Conservation (phyloP, 2,113 vertebrate genomes). For the Trochalopteron elliotii region DNA sequence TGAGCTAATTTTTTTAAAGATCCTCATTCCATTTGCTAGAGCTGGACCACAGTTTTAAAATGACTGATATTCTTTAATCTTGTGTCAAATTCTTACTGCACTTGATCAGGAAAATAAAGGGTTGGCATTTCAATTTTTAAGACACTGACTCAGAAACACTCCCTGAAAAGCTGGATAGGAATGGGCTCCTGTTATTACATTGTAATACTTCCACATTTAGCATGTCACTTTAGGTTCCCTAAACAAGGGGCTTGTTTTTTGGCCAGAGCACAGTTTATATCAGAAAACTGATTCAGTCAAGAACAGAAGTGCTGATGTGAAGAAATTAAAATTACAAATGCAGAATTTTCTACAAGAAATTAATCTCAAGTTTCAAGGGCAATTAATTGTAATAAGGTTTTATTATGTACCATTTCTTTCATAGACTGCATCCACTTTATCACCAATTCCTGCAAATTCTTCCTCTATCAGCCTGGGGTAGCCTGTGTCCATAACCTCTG, state of each 20-base stretch:
- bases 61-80: not conserved
- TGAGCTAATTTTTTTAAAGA: not conserved
- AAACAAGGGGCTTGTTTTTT: not conserved
- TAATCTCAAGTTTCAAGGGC: not conserved
- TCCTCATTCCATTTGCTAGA: not conserved
- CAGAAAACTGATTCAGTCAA: not conserved
- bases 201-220: not conserved
- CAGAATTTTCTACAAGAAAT: not conserved
- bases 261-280: not conserved
- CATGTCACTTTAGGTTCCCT: not conserved
- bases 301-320: not conserved
- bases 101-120: not conserved
- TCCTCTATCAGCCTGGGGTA: slow-evolving; percentile 84
- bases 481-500: slow-evolving; percentile 79
- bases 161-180: not conserved
- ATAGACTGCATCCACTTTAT: slow-evolving; percentile 86
- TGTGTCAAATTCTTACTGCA: not conserved
- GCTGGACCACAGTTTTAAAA: not conserved
- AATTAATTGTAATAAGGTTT: not conserved
- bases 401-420: slow-evolving; percentile 81
- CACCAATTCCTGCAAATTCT: slow-evolving; percentile 88
- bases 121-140: not conserved
- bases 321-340: not conserved
- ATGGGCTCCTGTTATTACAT: not conserved
- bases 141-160: not conserved